phyloP scores from a whole-genome alignment of 2,888 invertebrate species.

The Brassicogethes aeneus region DNA sequence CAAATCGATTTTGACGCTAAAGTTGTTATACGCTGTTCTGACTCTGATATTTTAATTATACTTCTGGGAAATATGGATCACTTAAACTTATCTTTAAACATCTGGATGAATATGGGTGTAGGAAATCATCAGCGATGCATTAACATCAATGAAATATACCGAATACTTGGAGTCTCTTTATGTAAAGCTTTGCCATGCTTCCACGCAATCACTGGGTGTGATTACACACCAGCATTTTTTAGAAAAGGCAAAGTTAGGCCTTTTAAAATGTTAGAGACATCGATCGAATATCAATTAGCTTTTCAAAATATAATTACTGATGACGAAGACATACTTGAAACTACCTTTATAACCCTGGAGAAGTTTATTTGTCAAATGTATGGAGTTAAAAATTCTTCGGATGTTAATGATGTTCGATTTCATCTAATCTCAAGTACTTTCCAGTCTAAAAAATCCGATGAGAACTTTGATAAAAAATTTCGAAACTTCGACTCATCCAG shows the following conservation, averaged over 20 bases:
- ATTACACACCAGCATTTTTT: conserved; percentile 16
- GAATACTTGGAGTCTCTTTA: conserved; percentile 10
- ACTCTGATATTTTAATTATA: conserved; percentile 17
- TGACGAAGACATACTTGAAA: conserved; percentile 5
- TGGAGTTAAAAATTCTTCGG: conserved; percentile 20
- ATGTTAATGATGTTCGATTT: conserved; percentile 21
- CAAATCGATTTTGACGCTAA: conserved; percentile 15
- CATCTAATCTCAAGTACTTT: conserved; percentile 16
- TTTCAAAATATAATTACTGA: conserved; percentile 7
- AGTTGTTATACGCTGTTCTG: conserved; percentile 17
- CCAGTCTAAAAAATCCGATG: conserved; percentile 14
- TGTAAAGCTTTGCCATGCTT: conserved; percentile 13
- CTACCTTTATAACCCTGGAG: conserved; percentile 11
- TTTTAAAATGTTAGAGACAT: conserved; percentile 13
- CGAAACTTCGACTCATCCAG: conserved; percentile 16
- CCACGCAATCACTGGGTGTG: conserved; percentile 16
- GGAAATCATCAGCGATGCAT: conserved; percentile 19
- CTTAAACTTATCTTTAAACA: conserved; percentile 15
- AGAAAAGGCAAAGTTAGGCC: conserved; percentile 15
- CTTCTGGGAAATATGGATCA: conserved; percentile 19
- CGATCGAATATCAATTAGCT: conserved; percentile 11
- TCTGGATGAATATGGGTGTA: conserved; percentile 16
- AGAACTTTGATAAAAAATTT: conserved; percentile 13
- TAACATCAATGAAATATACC: conserved; percentile 13
- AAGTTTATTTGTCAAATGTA: conserved; percentile 17